phyloP scores from a whole-genome alignment of 2,888 invertebrate genomes.

The Drosophila stalkeri region DNA sequence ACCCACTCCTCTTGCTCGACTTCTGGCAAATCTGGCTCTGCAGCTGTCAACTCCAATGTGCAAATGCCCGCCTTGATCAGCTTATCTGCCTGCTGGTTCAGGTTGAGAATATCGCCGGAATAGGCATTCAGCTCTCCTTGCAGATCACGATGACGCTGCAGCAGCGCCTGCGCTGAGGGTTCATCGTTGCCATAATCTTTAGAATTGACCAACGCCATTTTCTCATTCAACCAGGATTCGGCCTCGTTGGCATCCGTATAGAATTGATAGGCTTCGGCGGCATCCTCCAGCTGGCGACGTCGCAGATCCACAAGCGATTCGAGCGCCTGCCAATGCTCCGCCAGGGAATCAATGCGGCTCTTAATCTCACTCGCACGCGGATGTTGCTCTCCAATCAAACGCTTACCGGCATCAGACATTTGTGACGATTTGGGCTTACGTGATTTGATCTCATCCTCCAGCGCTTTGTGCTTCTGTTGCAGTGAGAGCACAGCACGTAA shows the following conservation, averaged over 20 bases:
- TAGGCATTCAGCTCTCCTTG: slow-evolving; percentile 96
- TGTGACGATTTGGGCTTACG: slow-evolving; percentile 89
- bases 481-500: slow-evolving; percentile 94
- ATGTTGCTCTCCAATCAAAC: slow-evolving; percentile 92
- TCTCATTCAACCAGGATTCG: slow-evolving; percentile 98
- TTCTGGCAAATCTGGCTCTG: slow-evolving; percentile 88
- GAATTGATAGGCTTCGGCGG: slow-evolving; percentile 97
- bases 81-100: slow-evolving; percentile 92
- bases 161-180: slow-evolving; percentile 94
- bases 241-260: slow-evolving; percentile 99
- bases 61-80: slow-evolving; percentile 91
- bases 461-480: slow-evolving; percentile 96
- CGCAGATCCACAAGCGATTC: slow-evolving; percentile 91
- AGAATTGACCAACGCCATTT: slow-evolving; percentile 95
- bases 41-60: slow-evolving; percentile 84
- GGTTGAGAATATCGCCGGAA: slow-evolving; percentile 92
- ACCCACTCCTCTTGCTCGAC: slow-evolving; percentile 90
- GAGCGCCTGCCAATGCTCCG: slow-evolving; percentile 95
- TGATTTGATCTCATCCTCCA: slow-evolving; percentile 93
- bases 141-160: slow-evolving; percentile 94
- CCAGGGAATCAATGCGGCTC: slow-evolving; percentile 91
- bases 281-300: slow-evolving; percentile 92
- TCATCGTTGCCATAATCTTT: slow-evolving; percentile 97
- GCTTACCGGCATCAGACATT: slow-evolving; percentile 89
- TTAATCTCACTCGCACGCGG: slow-evolving; percentile 93